Evolutionary conservation across 2,888 invertebrate genomes (phyloP).

Genomic region (Melanotus villosus): DNA sequence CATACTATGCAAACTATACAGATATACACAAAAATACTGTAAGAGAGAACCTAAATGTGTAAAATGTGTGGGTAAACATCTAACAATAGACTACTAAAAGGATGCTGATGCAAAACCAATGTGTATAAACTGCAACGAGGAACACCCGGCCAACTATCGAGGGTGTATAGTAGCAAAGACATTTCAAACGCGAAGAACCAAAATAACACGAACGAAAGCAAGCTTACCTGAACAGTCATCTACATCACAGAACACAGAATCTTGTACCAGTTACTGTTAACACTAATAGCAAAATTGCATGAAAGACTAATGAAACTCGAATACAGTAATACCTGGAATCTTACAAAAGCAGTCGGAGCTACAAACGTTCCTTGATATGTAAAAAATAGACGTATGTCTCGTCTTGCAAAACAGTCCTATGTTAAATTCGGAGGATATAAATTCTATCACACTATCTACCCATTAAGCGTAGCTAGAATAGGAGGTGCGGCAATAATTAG

Average conservation of each 20-base stretch:
- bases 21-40: background rate
- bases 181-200: background rate
- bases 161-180: slow-evolving; percentile 34
- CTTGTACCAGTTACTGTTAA: too few relatives aligned
- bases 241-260: too few relatives aligned
- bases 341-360: too few relatives aligned
- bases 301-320: too few relatives aligned
- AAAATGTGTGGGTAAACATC: background rate
- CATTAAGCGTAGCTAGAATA: background rate
- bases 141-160: slow-evolving; percentile 41
- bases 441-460: slow-evolving; percentile 1
- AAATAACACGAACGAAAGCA: too few relatives aligned
- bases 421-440: too few relatives aligned
- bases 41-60: background rate
- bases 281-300: too few relatives aligned
- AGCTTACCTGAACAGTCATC: too few relatives aligned
- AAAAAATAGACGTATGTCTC: too few relatives aligned
- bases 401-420: too few relatives aligned
- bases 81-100: background rate
- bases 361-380: too few relatives aligned
- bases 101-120: background rate
- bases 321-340: too few relatives aligned
- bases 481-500: slow-evolving; percentile 10
- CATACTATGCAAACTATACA: slow-evolving; percentile 3
- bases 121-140: slow-evolving; percentile 11